Conservation (phyloP, 2,797 vertebrate genomes). For the Molossus alvarezi region DNA sequence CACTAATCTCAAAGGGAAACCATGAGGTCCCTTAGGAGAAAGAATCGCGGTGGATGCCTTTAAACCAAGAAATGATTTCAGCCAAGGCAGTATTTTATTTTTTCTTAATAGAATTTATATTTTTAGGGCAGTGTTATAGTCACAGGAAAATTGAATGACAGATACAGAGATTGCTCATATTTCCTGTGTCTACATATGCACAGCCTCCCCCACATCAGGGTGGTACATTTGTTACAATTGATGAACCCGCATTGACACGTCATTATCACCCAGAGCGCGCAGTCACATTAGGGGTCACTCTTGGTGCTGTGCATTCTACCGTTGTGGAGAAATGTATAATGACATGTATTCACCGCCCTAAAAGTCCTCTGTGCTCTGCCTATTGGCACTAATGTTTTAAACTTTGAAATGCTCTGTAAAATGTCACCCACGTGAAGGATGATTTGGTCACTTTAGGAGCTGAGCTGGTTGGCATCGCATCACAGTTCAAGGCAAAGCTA, state of each 20-base stretch:
- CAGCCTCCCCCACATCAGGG: neutral
- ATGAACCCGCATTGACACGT: fast-evolving
- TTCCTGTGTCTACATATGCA: fast-evolving
- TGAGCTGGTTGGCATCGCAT: neutral
- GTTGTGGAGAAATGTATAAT: neutral
- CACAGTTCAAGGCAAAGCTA: neutral
- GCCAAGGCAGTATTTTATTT: neutral
- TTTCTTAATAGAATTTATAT: neutral
- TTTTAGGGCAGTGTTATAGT: slow-evolving; percentile 3
- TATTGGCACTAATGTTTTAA: neutral
- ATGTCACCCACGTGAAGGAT: neutral
- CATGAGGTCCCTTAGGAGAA: neutral
- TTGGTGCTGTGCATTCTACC: no score
- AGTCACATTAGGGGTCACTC: neutral
- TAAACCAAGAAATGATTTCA: neutral
- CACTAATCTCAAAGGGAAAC: neutral
- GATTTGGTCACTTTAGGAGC: neutral
- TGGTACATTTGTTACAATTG: neutral
- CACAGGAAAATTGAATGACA: neutral
- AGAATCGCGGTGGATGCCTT: neutral
- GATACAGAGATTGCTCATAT: neutral
- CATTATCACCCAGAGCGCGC: neutral
- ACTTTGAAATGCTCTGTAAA: neutral
- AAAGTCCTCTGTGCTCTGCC: neutral
- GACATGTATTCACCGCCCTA: neutral